phyloP scores from a whole-genome alignment of 2,113 vertebrate species.

The Spilogale gracilis region DNA sequence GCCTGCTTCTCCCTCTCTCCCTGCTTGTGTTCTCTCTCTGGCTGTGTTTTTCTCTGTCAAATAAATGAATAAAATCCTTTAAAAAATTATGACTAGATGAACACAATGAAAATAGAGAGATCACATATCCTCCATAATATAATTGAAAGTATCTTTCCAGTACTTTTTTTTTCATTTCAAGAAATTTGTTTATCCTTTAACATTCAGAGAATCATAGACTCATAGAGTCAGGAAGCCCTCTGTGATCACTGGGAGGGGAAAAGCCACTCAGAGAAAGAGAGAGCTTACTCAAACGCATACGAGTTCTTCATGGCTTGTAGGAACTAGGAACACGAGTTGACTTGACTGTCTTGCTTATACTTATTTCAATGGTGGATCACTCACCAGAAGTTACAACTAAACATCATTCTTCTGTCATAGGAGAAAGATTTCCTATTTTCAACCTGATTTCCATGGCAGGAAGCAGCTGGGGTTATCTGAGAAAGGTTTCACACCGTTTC shows the following conservation, averaged over 20 bases:
- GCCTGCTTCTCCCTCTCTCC: too few relatives aligned
- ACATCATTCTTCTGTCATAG: not conserved
- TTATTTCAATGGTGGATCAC: not conserved
- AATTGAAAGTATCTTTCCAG: not conserved
- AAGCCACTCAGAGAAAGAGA: not conserved
- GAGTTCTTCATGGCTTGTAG: not conserved
- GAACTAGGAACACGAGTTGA: not conserved
- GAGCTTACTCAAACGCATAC: rapidly evolving
- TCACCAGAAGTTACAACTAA: not conserved
- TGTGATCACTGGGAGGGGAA: not conserved
- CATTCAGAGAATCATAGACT: not conserved
- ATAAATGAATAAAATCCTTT: too few relatives aligned
- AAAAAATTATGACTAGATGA: not conserved
- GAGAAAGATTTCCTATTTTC: not conserved
- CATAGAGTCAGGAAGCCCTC: not conserved
- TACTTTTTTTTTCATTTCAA: not conserved
- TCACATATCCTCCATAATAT: rapidly evolving
- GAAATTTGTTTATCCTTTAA: not conserved
- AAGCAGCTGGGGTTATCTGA: not conserved
- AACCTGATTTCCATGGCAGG: not conserved
- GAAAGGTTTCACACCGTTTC: not conserved
- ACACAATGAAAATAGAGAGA: not conserved
- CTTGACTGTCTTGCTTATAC: not conserved
- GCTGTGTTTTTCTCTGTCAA: too few relatives aligned
- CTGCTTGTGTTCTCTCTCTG: too few relatives aligned